Conservation (phyloP, 2,888 invertebrate genomes). For the Watsonalla binaria region DNA sequence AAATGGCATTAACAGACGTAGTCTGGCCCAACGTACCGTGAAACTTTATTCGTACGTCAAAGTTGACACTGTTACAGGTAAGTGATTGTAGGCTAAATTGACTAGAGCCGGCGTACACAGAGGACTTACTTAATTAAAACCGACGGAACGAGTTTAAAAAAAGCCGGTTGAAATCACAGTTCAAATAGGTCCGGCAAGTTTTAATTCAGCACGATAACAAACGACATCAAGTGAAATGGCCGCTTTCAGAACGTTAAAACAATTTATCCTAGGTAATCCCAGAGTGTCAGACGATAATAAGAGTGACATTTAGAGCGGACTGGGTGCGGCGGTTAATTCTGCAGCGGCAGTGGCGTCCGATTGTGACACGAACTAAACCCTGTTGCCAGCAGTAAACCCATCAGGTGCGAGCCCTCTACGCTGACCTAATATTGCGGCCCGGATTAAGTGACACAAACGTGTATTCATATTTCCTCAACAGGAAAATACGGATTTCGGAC, state of each 20-base stretch:
- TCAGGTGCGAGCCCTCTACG: conserved; percentile 57
- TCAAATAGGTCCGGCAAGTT: conserved; percentile 40
- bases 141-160: conserved; percentile 46
- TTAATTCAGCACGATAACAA: conserved; percentile 65
- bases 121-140: conserved; percentile 43
- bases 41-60: conserved; percentile 68
- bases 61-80: conserved; percentile 64
- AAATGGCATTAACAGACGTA: conserved; percentile 73
- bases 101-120: conserved; percentile 37
- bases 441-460: conserved; percentile 12
- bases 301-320: conserved; percentile 74
- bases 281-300: conserved; percentile 75
- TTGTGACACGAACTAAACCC: conserved; percentile 74
- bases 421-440: conserved; percentile 45
- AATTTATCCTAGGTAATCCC: conserved; percentile 76
- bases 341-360: conserved; percentile 61
- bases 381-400: conserved; percentile 68
- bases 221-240: conserved; percentile 57
- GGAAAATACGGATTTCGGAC: not conserved
- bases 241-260: conserved; percentile 70
- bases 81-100: conserved; percentile 71
- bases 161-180: conserved; percentile 29
- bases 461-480: not conserved
- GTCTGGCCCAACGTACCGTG: conserved; percentile 50
- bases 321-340: conserved; percentile 67